Evolutionary conservation across 2,113 vertebrate species (phyloP).

Genomic region (Gallinago paraguaiae): DNA sequence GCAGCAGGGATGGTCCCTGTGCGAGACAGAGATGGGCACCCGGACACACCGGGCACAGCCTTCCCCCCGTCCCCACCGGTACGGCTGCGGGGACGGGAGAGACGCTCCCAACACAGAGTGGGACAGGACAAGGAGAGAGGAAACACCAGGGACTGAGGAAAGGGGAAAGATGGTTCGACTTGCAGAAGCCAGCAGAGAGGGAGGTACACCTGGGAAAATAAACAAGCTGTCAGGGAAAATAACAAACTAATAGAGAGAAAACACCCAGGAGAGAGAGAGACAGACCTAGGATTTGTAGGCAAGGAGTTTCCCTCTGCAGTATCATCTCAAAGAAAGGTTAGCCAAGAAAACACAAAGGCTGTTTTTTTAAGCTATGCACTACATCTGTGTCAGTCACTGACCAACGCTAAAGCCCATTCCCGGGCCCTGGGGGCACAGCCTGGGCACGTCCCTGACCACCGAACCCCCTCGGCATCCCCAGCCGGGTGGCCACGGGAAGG

Average conservation of each 20-base stretch:
- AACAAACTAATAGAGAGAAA: neutral
- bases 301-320: neutral
- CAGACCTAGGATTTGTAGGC: neutral
- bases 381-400: neutral
- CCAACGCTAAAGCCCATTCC: neutral
- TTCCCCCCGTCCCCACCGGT: neutral
- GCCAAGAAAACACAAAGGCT: neutral
- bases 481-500: fast-evolving
- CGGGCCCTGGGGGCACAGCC: neutral
- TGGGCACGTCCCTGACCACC: neutral
- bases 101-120: neutral
- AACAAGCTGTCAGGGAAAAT: slow-evolving; percentile 35
- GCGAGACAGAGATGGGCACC: neutral
- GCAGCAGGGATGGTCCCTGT: neutral
- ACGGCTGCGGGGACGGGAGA: neutral
- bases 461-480: neutral
- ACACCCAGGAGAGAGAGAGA: neutral
- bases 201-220: slow-evolving; percentile 57
- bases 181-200: slow-evolving; percentile 19
- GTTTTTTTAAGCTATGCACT: neutral
- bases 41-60: neutral
- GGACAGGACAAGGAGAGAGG: slow-evolving; percentile 1
- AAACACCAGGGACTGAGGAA: slow-evolving; percentile 75
- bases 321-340: slow-evolving; percentile 10
- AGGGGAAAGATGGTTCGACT: slow-evolving; percentile 34